A percentile compares a stretch with the other conserved stretches of the same genome.
These are phyloP conservation scores for Setipinna tenuifilis DNA, from an alignment of 2,797 vertebrate species.

Conservation along the genomic window DNA sequence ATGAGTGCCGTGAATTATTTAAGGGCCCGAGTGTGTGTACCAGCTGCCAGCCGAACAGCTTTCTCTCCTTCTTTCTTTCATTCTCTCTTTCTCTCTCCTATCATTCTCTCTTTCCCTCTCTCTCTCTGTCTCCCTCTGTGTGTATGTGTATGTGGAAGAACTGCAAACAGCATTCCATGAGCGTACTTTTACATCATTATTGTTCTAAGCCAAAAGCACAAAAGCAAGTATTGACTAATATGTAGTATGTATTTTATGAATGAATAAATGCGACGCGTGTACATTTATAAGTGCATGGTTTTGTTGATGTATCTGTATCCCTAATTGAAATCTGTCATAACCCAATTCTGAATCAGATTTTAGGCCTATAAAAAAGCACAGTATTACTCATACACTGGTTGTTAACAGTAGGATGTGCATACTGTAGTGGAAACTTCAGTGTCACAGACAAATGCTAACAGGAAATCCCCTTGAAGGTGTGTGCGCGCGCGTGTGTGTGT, in stretches of 20 bases:
- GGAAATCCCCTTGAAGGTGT: neutral
- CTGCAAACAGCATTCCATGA: neutral
- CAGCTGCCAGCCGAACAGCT: slow-evolving; percentile 42
- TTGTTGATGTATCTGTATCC: too few species aligned
- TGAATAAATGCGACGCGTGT: too few species aligned
- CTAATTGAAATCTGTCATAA: too few species aligned
- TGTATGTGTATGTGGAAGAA: neutral
- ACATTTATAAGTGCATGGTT: too few species aligned
- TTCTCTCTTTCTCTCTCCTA: neutral
- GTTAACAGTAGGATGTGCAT: too few species aligned
- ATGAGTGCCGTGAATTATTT: slow-evolving; percentile 71
- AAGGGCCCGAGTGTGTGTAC: slow-evolving; percentile 61
- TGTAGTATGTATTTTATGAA: too few species aligned
- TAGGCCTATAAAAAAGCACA: too few species aligned
- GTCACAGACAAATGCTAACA: neutral
- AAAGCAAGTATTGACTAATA: too few species aligned
- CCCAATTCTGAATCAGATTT: too few species aligned
- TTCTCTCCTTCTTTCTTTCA: neutral
- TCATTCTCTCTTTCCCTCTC: neutral
- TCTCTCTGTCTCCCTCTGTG: neutral
- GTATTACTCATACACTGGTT: too few species aligned
- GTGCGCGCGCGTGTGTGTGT: too few species aligned
- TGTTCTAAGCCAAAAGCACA: neutral
- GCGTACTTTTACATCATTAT: neutral
- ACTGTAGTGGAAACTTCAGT: too few species aligned